Conservation (phyloP, 2,888 invertebrate genomes). For the Cryptocephalus moraei region DNA sequence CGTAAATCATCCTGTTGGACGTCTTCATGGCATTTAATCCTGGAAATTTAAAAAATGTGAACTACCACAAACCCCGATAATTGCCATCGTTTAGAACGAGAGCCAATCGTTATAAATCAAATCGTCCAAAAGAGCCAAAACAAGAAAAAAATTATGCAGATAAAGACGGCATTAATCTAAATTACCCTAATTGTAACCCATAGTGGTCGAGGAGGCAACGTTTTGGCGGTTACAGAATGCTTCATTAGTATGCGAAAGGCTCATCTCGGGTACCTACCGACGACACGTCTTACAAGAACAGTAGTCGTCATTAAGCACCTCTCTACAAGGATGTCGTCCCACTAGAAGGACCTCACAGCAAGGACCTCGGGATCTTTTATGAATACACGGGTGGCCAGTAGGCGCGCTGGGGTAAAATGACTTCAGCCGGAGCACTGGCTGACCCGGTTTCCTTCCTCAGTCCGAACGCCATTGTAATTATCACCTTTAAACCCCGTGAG, state of each 20-base stretch:
- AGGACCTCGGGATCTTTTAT: background rate
- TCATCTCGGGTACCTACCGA: background rate
- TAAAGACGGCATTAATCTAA: conserved; percentile 11
- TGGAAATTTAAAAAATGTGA: too few relatives aligned
- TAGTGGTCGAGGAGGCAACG: background rate
- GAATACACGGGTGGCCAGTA: background rate
- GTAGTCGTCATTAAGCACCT: background rate
- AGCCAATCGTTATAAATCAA: too few relatives aligned
- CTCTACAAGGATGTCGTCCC: background rate
- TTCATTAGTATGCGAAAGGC: background rate
- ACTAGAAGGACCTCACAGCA: background rate
- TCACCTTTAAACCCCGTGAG: too few relatives aligned
- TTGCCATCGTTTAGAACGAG: too few relatives aligned
- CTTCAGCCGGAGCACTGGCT: too few relatives aligned
- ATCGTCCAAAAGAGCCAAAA: background rate
- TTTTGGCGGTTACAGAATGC: background rate
- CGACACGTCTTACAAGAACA: background rate
- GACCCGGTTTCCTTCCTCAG: too few relatives aligned
- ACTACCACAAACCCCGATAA: too few relatives aligned
- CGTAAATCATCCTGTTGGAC: too few relatives aligned
- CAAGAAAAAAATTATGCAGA: background rate
- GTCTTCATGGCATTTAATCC: too few relatives aligned
- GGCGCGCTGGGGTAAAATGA: too few relatives aligned
- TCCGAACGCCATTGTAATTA: too few relatives aligned
- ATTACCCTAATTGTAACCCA: conserved; percentile 2